These are phyloP conservation scores for Belgica antarctica DNA, from an alignment of 2,888 invertebrate genomes.

Conservation along the genomic window DNA sequence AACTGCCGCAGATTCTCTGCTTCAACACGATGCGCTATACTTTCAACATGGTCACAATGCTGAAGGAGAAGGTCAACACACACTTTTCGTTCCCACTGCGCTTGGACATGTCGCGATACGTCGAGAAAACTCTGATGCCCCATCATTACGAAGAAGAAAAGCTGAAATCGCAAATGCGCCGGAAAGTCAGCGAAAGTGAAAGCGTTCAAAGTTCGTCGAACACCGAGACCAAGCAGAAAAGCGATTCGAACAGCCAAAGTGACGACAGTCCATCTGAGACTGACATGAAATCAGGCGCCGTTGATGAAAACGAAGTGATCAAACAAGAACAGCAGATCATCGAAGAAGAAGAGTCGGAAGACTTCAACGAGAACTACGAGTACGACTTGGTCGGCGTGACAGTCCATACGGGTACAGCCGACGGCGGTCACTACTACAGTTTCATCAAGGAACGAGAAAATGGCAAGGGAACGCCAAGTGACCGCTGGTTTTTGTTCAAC, in stretches of 20 bases:
- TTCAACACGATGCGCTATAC: slow-evolving; percentile 97
- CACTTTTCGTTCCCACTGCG: slow-evolving; percentile 93
- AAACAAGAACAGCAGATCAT: slow-evolving; percentile 46
- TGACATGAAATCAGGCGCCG: slow-evolving; percentile 46
- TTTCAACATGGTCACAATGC: slow-evolving; percentile 96
- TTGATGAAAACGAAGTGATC: slow-evolving; percentile 46
- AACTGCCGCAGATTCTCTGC: slow-evolving; percentile 86
- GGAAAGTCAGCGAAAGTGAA: slow-evolving; percentile 45
- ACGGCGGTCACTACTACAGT: slow-evolving; percentile 95
- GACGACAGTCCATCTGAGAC: slow-evolving; percentile 47
- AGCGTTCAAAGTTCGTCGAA: slow-evolving; percentile 33
- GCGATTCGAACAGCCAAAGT: slow-evolving; percentile 35
- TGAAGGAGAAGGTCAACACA: slow-evolving; percentile 95
- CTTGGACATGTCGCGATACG: slow-evolving; percentile 91
- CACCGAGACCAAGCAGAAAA: neutral
- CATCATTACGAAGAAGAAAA: slow-evolving; percentile 80
- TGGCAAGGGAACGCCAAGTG: slow-evolving; percentile 61
- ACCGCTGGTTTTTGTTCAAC: slow-evolving; percentile 91
- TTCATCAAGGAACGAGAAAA: slow-evolving; percentile 86
- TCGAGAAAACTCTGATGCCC: slow-evolving; percentile 89
- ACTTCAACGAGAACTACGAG: slow-evolving; percentile 71
- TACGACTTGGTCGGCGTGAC: slow-evolving; percentile 91
- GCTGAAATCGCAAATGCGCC: slow-evolving; percentile 56
- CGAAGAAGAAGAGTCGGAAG: slow-evolving; percentile 53
- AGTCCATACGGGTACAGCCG: slow-evolving; percentile 96